Conservation (phyloP, 1,140 invertebrate species). For the Araneus ventricosus region DNA sequence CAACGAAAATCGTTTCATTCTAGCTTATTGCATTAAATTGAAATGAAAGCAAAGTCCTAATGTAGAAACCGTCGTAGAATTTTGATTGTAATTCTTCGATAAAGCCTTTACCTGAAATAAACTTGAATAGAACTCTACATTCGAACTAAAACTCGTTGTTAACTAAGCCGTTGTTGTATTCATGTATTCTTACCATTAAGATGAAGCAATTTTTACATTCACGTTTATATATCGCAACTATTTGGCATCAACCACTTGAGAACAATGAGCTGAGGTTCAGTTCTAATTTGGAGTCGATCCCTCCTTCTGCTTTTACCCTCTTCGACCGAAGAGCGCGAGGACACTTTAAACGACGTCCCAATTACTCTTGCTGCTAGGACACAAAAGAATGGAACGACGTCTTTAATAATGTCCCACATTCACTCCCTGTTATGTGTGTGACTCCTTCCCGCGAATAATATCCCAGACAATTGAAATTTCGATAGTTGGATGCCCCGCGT, state of each 20-base stretch:
- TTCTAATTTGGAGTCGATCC: conserved; percentile 16
- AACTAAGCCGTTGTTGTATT: too few relatives aligned
- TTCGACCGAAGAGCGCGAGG: background rate
- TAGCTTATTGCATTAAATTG: too few relatives aligned
- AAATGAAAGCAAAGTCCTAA: too few relatives aligned
- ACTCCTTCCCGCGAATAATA: background rate
- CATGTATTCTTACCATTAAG: too few relatives aligned
- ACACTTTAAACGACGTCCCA: conserved; percentile 36
- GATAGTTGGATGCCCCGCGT: background rate
- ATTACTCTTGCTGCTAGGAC: conserved; percentile 19
- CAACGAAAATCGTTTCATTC: too few relatives aligned
- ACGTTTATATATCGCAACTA: too few relatives aligned
- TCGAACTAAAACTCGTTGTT: too few relatives aligned
- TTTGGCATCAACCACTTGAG: background rate
- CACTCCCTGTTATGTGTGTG: conserved; percentile 13
- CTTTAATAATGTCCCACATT: conserved; percentile 8
- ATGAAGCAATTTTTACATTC: too few relatives aligned
- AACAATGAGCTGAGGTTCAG: background rate
- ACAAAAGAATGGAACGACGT: conserved; percentile 30
- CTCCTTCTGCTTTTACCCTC: background rate
- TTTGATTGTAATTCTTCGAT: too few relatives aligned
- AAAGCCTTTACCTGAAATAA: too few relatives aligned
- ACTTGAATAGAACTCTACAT: too few relatives aligned
- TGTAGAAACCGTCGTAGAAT: too few relatives aligned
- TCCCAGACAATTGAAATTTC: conserved; percentile 35